These are phyloP conservation scores for Lochmaea crataegi DNA, from an alignment of 2,888 invertebrate genomes.

Conservation along the genomic window DNA sequence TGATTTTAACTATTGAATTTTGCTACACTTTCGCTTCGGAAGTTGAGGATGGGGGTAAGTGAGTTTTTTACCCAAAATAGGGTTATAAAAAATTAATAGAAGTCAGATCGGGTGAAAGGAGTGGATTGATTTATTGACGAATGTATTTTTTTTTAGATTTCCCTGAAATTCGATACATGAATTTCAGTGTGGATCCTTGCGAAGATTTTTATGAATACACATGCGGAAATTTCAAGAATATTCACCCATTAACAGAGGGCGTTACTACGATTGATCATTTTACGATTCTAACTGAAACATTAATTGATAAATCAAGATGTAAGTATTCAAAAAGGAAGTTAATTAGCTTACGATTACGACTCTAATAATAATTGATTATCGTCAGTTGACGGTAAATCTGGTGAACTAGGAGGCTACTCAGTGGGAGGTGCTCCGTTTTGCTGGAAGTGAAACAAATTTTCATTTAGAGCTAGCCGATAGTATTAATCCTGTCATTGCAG, in stretches of 20 bases:
- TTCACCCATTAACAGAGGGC: slow-evolving; percentile 60
- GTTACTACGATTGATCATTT: slow-evolving; percentile 61
- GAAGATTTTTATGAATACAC: slow-evolving; percentile 66
- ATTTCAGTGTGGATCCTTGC: slow-evolving; percentile 63
- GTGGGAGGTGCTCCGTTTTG: no score
- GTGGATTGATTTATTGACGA: not conserved
- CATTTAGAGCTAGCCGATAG: no score
- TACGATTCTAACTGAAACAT: slow-evolving; percentile 60
- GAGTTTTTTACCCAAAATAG: no score
- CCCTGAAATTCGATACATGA: slow-evolving; percentile 53
- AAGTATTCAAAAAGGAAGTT: no score
- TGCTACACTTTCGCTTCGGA: not conserved
- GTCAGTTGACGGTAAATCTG: not conserved
- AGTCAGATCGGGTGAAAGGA: not conserved
- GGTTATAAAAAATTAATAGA: not conserved
- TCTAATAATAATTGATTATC: not conserved
- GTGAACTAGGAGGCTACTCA: no score
- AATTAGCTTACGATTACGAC: no score
- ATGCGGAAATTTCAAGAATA: slow-evolving; percentile 65
- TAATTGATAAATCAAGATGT: slow-evolving; percentile 59
- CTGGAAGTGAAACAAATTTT: no score
- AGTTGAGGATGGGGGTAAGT: not conserved
- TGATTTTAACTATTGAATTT: not conserved
- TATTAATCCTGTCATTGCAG: no score
- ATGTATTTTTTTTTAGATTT: slow-evolving; percentile 10